Evolutionary conservation across 53 echinoderm and acorn worm genomes (phyloP).

Genomic region (Paelopatides confundens): DNA sequence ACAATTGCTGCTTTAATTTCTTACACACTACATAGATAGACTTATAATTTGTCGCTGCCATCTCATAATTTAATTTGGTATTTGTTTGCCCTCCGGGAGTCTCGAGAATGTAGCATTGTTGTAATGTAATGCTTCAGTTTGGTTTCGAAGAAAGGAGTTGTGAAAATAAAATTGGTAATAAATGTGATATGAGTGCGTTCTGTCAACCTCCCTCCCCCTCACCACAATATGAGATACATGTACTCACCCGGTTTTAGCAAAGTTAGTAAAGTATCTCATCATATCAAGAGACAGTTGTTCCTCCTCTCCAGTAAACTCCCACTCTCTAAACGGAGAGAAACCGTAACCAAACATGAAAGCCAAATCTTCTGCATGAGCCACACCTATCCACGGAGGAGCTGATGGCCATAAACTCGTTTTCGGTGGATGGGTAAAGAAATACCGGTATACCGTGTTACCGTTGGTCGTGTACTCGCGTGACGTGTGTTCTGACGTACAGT

Average conservation of each 20-base stretch:
- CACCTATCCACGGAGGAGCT: conserved; percentile 66
- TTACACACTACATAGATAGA: no score
- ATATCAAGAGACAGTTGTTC: conserved; percentile 60
- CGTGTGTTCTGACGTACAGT: conserved; percentile 63
- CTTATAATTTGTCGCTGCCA: no score
- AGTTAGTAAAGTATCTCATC: conserved; percentile 78
- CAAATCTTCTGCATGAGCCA: conserved; percentile 77
- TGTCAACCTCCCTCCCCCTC: no score
- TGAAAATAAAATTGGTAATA: no score
- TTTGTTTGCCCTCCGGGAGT: no score
- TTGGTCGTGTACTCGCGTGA: conserved; percentile 60
- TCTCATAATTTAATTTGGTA: no score
- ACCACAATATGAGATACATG: no score
- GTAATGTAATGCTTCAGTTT: no score
- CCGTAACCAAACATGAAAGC: conserved; percentile 76
- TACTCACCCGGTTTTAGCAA: conserved; percentile 80
- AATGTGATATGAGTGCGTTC: no score
- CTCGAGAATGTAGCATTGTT: no score
- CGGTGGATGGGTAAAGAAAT: conserved; percentile 72
- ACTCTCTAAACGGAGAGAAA: conserved; percentile 39
- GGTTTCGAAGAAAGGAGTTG: no score
- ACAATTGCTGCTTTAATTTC: no score
- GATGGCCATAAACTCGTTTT: neutral
- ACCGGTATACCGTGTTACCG: conserved; percentile 70
- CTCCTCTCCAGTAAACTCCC: conserved; percentile 54